Evolutionary conservation across 2,113 vertebrate species (phyloP).

Genomic region (Sarotherodon lohbergeri): DNA sequence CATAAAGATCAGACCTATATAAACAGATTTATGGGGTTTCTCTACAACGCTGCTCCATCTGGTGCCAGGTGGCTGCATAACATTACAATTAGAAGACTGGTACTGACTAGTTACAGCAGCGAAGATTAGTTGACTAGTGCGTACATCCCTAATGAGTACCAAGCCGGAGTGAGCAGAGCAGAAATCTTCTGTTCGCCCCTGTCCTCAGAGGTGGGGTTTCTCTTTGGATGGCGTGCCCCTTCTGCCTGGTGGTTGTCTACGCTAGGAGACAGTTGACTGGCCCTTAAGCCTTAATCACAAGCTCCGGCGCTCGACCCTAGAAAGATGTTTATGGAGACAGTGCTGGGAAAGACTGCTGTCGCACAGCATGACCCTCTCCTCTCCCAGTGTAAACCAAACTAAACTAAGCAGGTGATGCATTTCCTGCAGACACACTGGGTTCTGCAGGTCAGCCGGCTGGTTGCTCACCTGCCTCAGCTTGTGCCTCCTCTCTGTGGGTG

Average conservation of each 20-base stretch:
- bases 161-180: no score
- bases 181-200: background rate
- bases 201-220: background rate
- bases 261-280: background rate
- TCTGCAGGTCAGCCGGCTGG: background rate
- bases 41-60: no score
- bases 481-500: rapidly evolving
- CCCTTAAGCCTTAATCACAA: background rate
- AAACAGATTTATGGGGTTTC: no score
- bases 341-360: background rate
- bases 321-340: background rate
- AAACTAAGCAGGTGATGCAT: background rate
- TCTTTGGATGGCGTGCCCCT: background rate
- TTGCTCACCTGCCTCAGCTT: background rate
- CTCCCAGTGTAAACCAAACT: background rate
- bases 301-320: rapidly evolving
- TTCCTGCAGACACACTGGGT: background rate
- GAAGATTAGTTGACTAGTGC: no score
- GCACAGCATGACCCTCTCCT: background rate
- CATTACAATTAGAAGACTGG: no score
- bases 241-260: background rate
- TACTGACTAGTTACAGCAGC: no score
- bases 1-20: no score
- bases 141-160: no score
- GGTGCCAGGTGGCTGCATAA: no score